Evolutionary conservation across 2,797 vertebrate genomes (phyloP).

Genomic region (Aplochiton taeniatus): DNA sequence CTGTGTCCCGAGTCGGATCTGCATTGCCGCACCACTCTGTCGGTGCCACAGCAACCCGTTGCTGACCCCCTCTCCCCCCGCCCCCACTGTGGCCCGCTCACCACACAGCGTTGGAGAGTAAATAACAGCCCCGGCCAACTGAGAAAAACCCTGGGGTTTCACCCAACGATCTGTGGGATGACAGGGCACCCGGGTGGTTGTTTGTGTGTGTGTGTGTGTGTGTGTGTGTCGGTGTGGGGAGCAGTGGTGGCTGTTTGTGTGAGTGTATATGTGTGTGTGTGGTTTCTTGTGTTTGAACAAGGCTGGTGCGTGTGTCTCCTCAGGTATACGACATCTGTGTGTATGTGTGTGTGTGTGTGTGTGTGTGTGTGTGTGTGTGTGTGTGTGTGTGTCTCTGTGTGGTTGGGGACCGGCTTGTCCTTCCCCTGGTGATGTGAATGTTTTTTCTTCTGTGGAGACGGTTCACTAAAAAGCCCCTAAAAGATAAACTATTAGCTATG

Average conservation of each 20-base stretch:
- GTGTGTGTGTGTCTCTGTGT: constrained; percentile 26
- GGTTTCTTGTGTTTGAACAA: too few species aligned
- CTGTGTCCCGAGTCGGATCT: constrained; percentile 26
- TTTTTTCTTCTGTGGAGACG: constrained; percentile 43
- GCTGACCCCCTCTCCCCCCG: constrained; percentile 63
- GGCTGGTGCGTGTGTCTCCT: too few species aligned
- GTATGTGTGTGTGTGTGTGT: constrained; percentile 7
- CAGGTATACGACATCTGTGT: not conserved
- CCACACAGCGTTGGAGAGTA: constrained; percentile 53
- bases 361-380: constrained; percentile 25
- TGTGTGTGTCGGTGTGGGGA: constrained; percentile 15
- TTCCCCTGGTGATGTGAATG: constrained; percentile 36
- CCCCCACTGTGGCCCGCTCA: constrained; percentile 62
- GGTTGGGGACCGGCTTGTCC: constrained; percentile 22
- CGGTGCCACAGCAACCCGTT: constrained; percentile 13
- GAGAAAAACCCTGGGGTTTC: constrained; percentile 55
- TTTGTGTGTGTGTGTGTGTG: constrained; percentile 41
- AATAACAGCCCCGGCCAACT: constrained; percentile 68
- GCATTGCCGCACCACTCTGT: constrained; percentile 36
- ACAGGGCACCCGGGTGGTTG: constrained; percentile 49
- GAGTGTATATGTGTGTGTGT: constrained; percentile 41
- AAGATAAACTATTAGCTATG: constrained; percentile 28
- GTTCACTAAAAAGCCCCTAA: constrained; percentile 55
- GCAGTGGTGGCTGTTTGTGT: constrained; percentile 48
- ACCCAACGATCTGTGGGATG: constrained; percentile 64